Percentiles rank a stretch among this genome's conserved stretches.
phyloP scores from a whole-genome alignment of 2,888 invertebrate species.

The Dinocampus coccinellae region DNA sequence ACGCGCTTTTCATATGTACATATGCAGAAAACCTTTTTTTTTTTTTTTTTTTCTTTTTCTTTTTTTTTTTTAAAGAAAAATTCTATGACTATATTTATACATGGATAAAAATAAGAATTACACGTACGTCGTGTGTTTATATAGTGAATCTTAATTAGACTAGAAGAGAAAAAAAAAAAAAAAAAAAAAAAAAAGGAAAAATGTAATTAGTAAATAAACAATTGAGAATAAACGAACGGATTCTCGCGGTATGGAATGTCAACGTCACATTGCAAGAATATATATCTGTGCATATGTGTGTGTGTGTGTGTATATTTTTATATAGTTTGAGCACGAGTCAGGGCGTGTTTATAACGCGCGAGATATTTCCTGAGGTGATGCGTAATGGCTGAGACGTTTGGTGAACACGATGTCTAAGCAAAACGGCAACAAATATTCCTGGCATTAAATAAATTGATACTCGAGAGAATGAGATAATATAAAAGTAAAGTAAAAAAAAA shows the following conservation, averaged over 20 bases:
- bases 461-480: not conserved
- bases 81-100: constrained; percentile 39
- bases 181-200: constrained; percentile 4
- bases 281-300: no score
- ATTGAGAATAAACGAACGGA: not conserved
- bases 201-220: not conserved
- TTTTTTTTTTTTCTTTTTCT: no score
- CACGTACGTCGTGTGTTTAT: not conserved
- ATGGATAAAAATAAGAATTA: constrained; percentile 40
- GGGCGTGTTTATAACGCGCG: constrained; percentile 26
- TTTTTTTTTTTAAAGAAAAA: no score
- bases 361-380: constrained; percentile 38
- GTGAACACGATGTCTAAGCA: constrained; percentile 3
- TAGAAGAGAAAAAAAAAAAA: constrained; percentile 14
- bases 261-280: constrained; percentile 18
- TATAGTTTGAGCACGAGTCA: constrained; percentile 9
- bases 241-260: constrained; percentile 23
- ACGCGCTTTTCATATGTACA: constrained; percentile 44
- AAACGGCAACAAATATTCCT: constrained; percentile 28
- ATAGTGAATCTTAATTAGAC: not conserved
- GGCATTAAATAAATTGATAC: constrained; percentile 43
- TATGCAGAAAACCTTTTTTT: constrained; percentile 2
- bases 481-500: not conserved
- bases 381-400: constrained; percentile 17
- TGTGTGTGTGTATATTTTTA: not conserved